Conservation (phyloP, 37 sponge, comb jelly and placozoan genomes). For the Haliclona indistincta region DNA sequence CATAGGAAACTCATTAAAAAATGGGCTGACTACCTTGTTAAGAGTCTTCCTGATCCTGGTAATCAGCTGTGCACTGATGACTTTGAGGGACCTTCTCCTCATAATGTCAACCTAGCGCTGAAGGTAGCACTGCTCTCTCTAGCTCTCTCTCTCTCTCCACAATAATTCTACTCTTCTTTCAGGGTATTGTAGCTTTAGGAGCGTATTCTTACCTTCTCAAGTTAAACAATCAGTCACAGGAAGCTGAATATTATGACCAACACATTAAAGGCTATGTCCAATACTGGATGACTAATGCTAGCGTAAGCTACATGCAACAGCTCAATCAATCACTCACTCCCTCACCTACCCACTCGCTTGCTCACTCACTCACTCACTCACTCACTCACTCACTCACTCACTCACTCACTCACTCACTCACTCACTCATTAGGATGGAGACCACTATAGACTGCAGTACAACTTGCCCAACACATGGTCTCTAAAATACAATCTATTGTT, state of each 20-base stretch:
- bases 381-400: neutral
- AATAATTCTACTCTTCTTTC: neutral
- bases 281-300: conserved; percentile 51
- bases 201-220: conserved; percentile 53
- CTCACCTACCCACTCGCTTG: neutral
- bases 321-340: too few relatives aligned
- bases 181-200: conserved; percentile 59
- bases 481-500: conserved; percentile 80
- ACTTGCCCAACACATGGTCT: conserved; percentile 59
- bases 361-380: neutral
- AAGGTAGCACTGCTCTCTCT: conserved; percentile 37
- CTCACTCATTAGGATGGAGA: conserved; percentile 4
- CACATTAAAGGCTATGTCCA: conserved; percentile 13
- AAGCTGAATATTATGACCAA: conserved; percentile 33
- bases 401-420: too few relatives aligned
- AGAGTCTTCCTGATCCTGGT: conserved; percentile 65
- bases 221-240: neutral
- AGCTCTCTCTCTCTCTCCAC: neutral
- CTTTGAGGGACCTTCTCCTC: conserved; percentile 73
- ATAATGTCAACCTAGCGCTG: conserved; percentile 74
- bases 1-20: conserved; percentile 34
- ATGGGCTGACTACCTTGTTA: conserved; percentile 54
- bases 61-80: conserved; percentile 82
- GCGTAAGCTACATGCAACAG: conserved; percentile 5
- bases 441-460: conserved; percentile 65